Base-by-base conservation (phyloP, 2,797 vertebrate genomes). In the Hafferia zeledoni region DNA sequence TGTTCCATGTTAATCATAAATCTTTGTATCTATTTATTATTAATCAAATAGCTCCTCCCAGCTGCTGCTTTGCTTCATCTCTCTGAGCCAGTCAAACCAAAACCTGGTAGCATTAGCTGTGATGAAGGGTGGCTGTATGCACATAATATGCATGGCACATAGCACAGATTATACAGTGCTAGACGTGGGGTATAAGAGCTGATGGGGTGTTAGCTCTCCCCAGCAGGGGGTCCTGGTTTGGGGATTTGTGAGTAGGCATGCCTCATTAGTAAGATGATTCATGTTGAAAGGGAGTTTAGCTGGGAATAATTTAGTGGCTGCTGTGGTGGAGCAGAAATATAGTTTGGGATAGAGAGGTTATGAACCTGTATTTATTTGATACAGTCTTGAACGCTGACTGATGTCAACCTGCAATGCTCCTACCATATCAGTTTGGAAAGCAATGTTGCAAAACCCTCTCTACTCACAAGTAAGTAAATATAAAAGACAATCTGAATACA, bases 1-100 rank as follows among this genome's bases (percentile, higher is more conserved):
- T 96, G 96, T 94, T 97, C 97, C 94, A 88, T 93, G 97, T 96
- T 97, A 96, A 97, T 96, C 97, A 97, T 97, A 96, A 93, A 97
- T 98, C 96, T 96, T 97, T 94, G 95, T 95, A 90, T 95, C 94
- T 98, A 97, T 97, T 98, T 98, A 97, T 97, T 97, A 97, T 96
- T 96, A 97, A 96, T 95, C 91, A 96, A 96, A 95, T 96, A 94
- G 91, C 97, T 97, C 97, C 97, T 97, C 97, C 97, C 97, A 92
- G 65, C 94, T 94, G 96, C 94, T 95, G 78, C 94, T 97, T 97
- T 94, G 93, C 92, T 97, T 95, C 93, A 92, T 94, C 93, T 78
- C 59, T 95, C 80, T 85, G 75, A 95, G 71, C 95, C 94, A 97
- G 94, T 94, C 93, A 95, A 93, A n/a, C 60, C 47, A 57, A 95